Percentiles rank a stretch among this genome's conserved stretches.
phyloP scores from a whole-genome alignment of 2,888 invertebrate species.

The Plemyria rubiginata region DNA sequence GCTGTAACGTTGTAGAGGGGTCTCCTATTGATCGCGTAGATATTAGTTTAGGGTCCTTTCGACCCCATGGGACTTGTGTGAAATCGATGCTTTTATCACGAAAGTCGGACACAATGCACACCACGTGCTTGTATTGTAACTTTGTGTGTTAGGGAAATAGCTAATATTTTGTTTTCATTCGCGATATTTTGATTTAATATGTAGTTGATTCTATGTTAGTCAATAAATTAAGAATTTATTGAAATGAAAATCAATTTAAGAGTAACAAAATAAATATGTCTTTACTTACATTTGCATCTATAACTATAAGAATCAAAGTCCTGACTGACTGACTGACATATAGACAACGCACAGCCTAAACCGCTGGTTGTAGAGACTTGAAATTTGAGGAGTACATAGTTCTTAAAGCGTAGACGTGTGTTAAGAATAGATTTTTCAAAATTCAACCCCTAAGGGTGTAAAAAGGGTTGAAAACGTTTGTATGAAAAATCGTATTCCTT shows the following conservation, averaged over 20 bases:
- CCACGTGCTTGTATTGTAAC: constrained; percentile 34
- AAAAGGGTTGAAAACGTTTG: too few species aligned
- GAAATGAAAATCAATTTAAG: neutral
- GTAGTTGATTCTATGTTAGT: constrained; percentile 7
- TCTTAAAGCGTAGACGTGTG: too few species aligned
- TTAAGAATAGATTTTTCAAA: too few species aligned
- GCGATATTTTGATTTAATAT: constrained; percentile 15
- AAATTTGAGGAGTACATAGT: too few species aligned
- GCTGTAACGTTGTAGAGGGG: constrained; percentile 57
- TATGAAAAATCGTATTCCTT: too few species aligned
- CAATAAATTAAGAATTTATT: constrained; percentile 16
- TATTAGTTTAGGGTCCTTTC: constrained; percentile 52
- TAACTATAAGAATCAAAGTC: too few species aligned
- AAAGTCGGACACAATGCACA: constrained; percentile 47
- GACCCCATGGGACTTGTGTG: constrained; percentile 57
- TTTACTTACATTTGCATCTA: too few species aligned
- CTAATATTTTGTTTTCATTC: constrained; percentile 45
- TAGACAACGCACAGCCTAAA: too few species aligned
- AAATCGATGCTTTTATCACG: constrained; percentile 72
- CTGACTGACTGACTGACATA: too few species aligned
- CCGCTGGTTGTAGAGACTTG: too few species aligned
- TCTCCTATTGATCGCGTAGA: constrained; percentile 52
- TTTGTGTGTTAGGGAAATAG: constrained; percentile 41
- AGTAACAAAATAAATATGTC: neutral
- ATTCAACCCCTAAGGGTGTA: too few species aligned